Base-by-base conservation (phyloP, 2,888 invertebrate species). In the Petrolisthes cinctipes region DNA sequence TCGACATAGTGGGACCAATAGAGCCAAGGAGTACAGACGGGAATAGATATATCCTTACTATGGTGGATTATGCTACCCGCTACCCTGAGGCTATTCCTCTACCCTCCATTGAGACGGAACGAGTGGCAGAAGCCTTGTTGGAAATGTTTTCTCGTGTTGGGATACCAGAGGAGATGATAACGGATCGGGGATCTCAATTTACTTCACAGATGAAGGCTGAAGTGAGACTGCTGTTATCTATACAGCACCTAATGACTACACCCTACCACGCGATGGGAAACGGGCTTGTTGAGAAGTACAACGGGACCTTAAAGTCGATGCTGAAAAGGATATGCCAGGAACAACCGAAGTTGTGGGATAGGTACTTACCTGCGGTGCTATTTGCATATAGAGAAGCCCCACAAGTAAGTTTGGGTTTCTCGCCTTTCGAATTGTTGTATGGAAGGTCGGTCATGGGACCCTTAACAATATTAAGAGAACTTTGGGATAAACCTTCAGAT, bases 1-100 rank as follows among this genome's bases (percentile, higher is more conserved):
- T 86, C 7, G 86, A 86, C n/a, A 5, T 82, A 0, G 51, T 81
- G 23, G 86, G 81, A 4, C 86, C 75, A 14, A 37, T 86, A n/a
- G 73, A 82, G 54, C 86, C 86, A 7, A n/a, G 61, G 17, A 73
- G 56, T 4, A 20, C 17, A n/a, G 1, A 56, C 23, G 75, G 82
- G 4, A 54, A 79, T 37, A 57, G 11, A 17, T 85, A 51, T n/a
- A 82, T 82, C n/a, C 6, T 82, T 7, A 73, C 82, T 9, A n/a
- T 56, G 5, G 82, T 71, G 6, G 71, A 82, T n/a, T 82, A 82
- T 71, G 53, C 82, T 14, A 73, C 82, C 6, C 5, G 73, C 9
- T 82, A 82, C 37, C 73, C 82, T 6, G 82, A 82, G 37, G 82
- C 82, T 5, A 20, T 81, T 14, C 5, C 57, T 9, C 37, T 81